These are phyloP conservation scores for Linyphia triangularis DNA, from an alignment of 2,888 invertebrate species.

Conservation along the genomic window DNA sequence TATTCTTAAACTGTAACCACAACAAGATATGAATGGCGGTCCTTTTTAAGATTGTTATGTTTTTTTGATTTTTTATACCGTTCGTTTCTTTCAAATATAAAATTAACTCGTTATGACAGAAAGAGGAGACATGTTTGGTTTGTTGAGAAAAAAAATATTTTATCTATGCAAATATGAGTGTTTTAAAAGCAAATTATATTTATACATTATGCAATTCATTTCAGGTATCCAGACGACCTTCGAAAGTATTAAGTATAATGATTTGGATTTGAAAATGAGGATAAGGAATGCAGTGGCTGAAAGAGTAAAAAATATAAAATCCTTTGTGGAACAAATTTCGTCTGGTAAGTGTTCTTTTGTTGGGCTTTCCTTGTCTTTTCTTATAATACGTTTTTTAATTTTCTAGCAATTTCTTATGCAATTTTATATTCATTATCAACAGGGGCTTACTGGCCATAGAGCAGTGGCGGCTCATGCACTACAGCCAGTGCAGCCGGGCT, in stretches of 20 bases:
- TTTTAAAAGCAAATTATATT: background rate
- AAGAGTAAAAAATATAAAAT: background rate
- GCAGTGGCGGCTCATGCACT: too few species aligned
- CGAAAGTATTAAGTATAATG: background rate
- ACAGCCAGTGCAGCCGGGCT: too few species aligned
- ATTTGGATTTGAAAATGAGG: background rate
- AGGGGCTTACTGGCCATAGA: too few species aligned
- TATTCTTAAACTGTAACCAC: background rate
- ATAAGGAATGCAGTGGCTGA: background rate
- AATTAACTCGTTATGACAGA: background rate
- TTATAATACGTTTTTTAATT: too few species aligned
- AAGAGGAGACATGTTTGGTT: background rate
- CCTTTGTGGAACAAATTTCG: background rate
- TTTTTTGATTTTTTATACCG: background rate
- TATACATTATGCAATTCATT: background rate
- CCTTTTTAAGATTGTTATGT: background rate
- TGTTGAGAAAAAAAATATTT: background rate
- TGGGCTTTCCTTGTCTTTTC: too few species aligned
- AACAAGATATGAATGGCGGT: background rate
- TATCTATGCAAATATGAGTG: background rate
- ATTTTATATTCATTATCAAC: too few species aligned
- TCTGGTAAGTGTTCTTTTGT: background rate
- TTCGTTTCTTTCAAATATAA: background rate
- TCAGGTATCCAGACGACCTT: background rate
- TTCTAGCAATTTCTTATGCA: too few species aligned